These are phyloP conservation scores for Apantesis nais DNA, from an alignment of 2,888 invertebrate species.

Conservation along the genomic window DNA sequence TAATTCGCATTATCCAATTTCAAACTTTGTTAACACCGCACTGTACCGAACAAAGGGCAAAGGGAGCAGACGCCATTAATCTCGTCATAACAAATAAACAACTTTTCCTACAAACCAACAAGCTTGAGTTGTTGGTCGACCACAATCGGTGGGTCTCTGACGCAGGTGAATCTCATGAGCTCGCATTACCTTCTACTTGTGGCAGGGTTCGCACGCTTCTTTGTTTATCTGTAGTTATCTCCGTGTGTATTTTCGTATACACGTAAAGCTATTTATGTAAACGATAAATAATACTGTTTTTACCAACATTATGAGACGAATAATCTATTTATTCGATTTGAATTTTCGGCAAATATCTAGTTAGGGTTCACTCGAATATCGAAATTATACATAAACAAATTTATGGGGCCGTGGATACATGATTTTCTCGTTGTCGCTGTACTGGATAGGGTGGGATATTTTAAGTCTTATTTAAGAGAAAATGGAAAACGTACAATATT, in stretches of 20 bases:
- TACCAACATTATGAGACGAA: slow-evolving; percentile 10
- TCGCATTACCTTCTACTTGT: slow-evolving; percentile 46
- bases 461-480: no score
- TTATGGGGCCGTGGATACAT: background rate
- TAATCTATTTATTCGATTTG: slow-evolving; percentile 15
- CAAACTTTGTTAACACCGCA: slow-evolving; percentile 34
- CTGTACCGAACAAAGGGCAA: slow-evolving; percentile 45
- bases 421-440: no score
- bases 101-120: slow-evolving; percentile 32
- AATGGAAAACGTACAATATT: background rate
- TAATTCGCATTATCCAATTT: slow-evolving; percentile 32
- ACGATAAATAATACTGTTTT: slow-evolving; percentile 19
- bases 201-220: slow-evolving; percentile 18
- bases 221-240: slow-evolving; percentile 22
- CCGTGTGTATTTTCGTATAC: slow-evolving; percentile 17
- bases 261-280: slow-evolving; percentile 16
- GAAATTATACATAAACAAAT: no score
- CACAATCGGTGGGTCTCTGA: slow-evolving; percentile 50
- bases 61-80: slow-evolving; percentile 49
- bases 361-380: background rate
- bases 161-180: slow-evolving; percentile 58
- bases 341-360: background rate
- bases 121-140: slow-evolving; percentile 44
- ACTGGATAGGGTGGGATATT: no score
- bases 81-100: slow-evolving; percentile 46